Evolutionary conservation across 1,140 invertebrate genomes (phyloP), one percentile per base, ranked within the genome.

Genomic region (Drosophila truncata): DNA sequence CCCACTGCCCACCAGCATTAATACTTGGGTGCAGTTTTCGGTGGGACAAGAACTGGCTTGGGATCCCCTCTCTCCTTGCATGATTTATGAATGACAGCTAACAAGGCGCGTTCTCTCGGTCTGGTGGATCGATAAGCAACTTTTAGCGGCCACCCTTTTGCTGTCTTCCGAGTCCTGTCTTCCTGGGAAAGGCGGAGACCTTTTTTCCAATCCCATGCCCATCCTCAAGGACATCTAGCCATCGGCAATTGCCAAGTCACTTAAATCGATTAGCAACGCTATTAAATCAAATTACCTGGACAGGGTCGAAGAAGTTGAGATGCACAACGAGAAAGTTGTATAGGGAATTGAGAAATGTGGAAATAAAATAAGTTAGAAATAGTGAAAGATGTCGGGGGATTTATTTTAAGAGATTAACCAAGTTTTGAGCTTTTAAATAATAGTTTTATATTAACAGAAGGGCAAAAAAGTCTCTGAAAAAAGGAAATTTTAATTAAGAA

Each of bases 81-180:
- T 86, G 83, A 86, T 87, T 86, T 86, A 87, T 71, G 44, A 79
- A 64, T 87, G 83, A 82, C 83, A 86, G 76, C 59, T 79, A 65
- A 78, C 74, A 71, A 78, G 76, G 76, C 52, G 75, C 76, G 59
- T 59, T 78, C 37, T 16, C 14, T 39, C 14, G 9, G 33, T 37
- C 60, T n/a, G 59, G 41, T 37, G 58, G 44, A 78, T 78, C 76
- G 66, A 78, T 78, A 78, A 57, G 39, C 29, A 33, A 14, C 44
- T 57, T 47, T 39, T 27, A 14, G 31, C 37, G 47, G 27, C 31
- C 27, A 46, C 54, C 52, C 39, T 60, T 52, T 52, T 58, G 50
- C 33, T 6, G 33, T 25, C 27, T 69, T 47, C 2, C 49, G 6
- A 23, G 50, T 54, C 31, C 50, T 54, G 50, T 23, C 31, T 54